phyloP scores from a whole-genome alignment of 2,113 vertebrate species.

The Cyrtonyx montezumae region DNA sequence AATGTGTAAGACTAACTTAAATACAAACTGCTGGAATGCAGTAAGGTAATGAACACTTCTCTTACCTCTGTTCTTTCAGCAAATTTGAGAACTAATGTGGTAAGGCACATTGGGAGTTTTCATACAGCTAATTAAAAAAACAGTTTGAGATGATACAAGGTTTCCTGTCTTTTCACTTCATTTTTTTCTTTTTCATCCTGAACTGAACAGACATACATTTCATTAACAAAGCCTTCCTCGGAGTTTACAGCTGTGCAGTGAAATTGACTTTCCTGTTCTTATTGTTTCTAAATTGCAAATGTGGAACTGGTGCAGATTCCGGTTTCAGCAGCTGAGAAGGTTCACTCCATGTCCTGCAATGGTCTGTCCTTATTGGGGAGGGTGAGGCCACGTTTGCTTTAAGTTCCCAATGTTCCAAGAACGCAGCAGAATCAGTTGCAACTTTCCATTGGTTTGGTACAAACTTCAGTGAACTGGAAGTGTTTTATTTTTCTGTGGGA shows the following conservation, averaged over 20 bases:
- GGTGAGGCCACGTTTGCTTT: rapidly evolving
- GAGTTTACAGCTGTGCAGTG: not conserved
- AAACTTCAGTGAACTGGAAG: not conserved
- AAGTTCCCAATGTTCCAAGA: not conserved
- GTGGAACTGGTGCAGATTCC: not conserved
- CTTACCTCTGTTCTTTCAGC: not conserved
- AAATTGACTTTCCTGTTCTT: not conserved
- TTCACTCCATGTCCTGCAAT: not conserved
- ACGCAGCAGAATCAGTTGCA: not conserved
- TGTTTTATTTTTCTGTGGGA: not conserved
- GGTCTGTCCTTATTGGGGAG: not conserved
- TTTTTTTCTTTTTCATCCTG: rapidly evolving
- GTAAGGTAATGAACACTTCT: not conserved
- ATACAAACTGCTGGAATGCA: not conserved
- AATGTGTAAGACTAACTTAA: not conserved
- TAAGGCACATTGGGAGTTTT: not conserved
- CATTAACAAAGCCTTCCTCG: not conserved
- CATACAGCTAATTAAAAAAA: not conserved
- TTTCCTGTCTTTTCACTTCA: not conserved
- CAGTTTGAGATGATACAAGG: not conserved
- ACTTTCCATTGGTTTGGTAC: not conserved
- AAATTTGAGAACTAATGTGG: not conserved
- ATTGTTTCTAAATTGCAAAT: not conserved
- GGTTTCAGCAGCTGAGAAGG: not conserved
- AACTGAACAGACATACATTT: not conserved